phyloP scores from a whole-genome alignment of 2,797 vertebrate species.

The Pseudochromis fuscus region DNA sequence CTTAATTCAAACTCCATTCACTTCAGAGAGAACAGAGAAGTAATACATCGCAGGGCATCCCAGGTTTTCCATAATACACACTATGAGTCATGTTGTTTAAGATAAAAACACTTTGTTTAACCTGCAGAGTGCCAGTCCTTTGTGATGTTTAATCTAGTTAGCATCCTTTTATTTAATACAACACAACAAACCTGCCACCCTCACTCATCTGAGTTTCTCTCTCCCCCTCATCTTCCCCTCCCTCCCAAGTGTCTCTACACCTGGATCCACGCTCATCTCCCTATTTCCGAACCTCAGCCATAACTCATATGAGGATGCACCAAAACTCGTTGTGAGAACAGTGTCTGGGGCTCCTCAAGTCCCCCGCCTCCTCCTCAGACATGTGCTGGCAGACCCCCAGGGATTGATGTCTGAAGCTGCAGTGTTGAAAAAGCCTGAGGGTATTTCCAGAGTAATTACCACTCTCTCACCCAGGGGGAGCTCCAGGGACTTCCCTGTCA shows the following conservation, averaged over 20 bases:
- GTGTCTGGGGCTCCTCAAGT: conserved; percentile 3
- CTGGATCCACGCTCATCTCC: conserved; percentile 24
- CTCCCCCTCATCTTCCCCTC: conserved; percentile 1
- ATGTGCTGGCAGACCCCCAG: conserved; percentile 19
- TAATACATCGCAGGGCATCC: conserved; percentile 5
- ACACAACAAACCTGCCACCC: not conserved
- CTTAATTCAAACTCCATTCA: conserved; percentile 26
- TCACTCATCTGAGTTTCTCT: conserved; percentile 1
- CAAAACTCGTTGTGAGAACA: conserved; percentile 13
- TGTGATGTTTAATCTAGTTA: conserved; percentile 12
- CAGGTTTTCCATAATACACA: conserved; percentile 7
- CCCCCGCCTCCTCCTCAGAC: conserved; percentile 37
- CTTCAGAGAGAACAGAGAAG: conserved; percentile 16
- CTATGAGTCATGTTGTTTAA: not conserved
- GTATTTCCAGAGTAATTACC: conserved; percentile 79
- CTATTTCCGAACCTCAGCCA: conserved; percentile 21
- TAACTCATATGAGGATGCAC: conserved; percentile 19
- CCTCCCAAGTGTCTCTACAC: not conserved
- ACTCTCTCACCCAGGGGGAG: conserved; percentile 69
- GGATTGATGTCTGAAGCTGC: conserved; percentile 37
- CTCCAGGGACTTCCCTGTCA: conserved; percentile 69
- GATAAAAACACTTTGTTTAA: conserved; percentile 8
- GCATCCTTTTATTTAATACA: conserved; percentile 16
- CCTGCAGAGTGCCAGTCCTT: not conserved
- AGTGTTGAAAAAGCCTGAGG: conserved; percentile 30